Evolutionary conservation across 2,113 vertebrate species (phyloP).

Genomic region (Podocnemis expansa): DNA sequence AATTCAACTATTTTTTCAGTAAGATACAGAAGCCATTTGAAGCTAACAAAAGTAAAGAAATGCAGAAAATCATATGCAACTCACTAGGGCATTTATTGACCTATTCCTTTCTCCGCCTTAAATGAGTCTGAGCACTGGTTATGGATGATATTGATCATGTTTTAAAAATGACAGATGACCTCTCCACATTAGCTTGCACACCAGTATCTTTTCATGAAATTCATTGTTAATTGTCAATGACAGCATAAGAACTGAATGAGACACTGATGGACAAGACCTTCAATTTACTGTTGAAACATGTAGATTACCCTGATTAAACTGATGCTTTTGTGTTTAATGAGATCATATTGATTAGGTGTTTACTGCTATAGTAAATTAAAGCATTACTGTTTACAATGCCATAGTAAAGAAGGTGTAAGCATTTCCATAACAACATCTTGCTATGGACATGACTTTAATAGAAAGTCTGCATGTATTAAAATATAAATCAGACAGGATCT

Average conservation of each 20-base stretch:
- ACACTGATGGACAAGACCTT: conserved; percentile 75
- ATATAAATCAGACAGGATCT: not conserved
- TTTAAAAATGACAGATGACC: conserved; percentile 76
- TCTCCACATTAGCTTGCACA: conserved; percentile 72
- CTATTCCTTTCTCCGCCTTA: conserved; percentile 67
- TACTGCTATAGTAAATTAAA: conserved; percentile 36
- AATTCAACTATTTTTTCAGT: conserved; percentile 36
- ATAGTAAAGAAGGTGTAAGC: not conserved
- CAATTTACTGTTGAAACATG: conserved; percentile 30
- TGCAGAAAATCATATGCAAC: conserved; percentile 49
- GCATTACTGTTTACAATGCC: not conserved
- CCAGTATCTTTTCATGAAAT: conserved; percentile 46
- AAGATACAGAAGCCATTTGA: conserved; percentile 8
- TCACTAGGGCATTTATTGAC: conserved; percentile 51
- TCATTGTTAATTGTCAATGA: conserved; percentile 51
- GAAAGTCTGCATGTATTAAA: not conserved
- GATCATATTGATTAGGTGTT: conserved; percentile 46
- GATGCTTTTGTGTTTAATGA: conserved; percentile 39
- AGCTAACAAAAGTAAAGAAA: not conserved
- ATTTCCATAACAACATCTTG: not conserved
- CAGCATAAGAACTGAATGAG: conserved; percentile 58
- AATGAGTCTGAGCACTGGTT: conserved; percentile 66
- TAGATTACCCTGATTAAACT: conserved; percentile 44
- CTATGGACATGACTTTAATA: not conserved
- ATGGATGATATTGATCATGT: conserved; percentile 66